Percentiles rank a stretch among this genome's conserved stretches.
These are phyloP conservation scores for Colletes gigas DNA, from an alignment of 1,140 invertebrate genomes.

Conservation along the genomic window DNA sequence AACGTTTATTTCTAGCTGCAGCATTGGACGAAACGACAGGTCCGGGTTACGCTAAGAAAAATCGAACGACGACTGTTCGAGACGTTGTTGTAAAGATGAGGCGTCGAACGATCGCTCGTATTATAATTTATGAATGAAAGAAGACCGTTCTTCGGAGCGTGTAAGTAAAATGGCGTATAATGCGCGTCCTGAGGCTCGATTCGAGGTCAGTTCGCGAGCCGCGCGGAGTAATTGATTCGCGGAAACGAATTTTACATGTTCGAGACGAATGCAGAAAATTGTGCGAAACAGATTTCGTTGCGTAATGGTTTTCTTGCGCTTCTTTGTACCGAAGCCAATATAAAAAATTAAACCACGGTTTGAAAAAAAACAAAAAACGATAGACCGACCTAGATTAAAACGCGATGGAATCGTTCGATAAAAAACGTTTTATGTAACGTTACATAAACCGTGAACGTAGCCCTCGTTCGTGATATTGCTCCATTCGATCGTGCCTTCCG, in stretches of 20 bases:
- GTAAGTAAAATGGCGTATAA: neutral
- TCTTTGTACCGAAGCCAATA: neutral
- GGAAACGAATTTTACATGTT: neutral
- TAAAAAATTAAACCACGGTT: neutral
- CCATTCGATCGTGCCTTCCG: neutral
- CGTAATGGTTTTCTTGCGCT: too few species aligned
- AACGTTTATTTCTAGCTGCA: too few species aligned
- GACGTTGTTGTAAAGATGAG: too few species aligned
- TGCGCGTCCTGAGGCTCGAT: neutral
- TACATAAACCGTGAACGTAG: neutral
- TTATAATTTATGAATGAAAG: too few species aligned
- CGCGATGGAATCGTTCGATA: neutral
- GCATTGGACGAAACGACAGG: too few species aligned
- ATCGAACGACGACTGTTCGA: too few species aligned
- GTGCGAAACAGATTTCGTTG: too few species aligned
- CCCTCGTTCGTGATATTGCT: neutral
- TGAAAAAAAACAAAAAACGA: neutral
- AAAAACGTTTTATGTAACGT: neutral
- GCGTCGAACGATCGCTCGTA: too few species aligned
- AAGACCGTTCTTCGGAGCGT: neutral
- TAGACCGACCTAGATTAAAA: neutral
- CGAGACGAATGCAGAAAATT: neutral
- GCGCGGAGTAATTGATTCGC: neutral
- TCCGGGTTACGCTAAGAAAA: too few species aligned
- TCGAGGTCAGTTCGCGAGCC: slow-evolving; percentile 1